Conservation (phyloP, 2,888 invertebrate genomes). For the Sinohyriopsis cumingii region DNA sequence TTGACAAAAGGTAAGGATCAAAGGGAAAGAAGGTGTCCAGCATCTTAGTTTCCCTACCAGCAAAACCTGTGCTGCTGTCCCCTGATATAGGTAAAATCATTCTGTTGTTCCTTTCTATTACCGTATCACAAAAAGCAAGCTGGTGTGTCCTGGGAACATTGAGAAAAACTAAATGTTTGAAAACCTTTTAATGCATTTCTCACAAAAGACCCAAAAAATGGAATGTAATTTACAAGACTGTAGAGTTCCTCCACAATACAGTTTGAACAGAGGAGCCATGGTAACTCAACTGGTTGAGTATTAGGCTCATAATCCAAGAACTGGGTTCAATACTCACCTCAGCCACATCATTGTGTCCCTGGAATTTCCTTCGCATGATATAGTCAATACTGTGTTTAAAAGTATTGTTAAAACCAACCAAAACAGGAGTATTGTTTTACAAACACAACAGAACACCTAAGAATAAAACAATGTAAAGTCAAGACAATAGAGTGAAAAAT, state of each 20-base stretch:
- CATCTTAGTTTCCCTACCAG: conserved; percentile 40
- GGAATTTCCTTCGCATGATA: too few relatives aligned
- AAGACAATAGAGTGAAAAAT: too few relatives aligned
- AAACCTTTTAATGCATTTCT: neutral
- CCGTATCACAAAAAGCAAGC: conserved; percentile 91
- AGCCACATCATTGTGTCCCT: too few relatives aligned
- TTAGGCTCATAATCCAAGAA: too few relatives aligned
- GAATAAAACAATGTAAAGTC: too few relatives aligned
- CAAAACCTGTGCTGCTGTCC: conserved; percentile 23
- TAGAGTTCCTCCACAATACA: neutral
- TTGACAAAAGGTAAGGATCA: conserved; percentile 86
- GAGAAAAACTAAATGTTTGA: conserved; percentile 1
- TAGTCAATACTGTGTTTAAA: too few relatives aligned
- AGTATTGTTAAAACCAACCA: too few relatives aligned
- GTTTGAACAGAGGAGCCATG: neutral
- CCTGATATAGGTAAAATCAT: conserved; percentile 64
- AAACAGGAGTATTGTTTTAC: too few relatives aligned
- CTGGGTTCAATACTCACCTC: too few relatives aligned
- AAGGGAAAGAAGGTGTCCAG: conserved; percentile 87
- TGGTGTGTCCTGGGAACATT: conserved; percentile 79
- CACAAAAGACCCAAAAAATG: neutral
- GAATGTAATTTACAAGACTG: neutral
- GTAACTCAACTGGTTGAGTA: too few relatives aligned
- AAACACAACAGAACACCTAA: too few relatives aligned
- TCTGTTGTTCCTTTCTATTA: conserved; percentile 86